Conservation (phyloP, 1,140 invertebrate genomes). For the Acromyrmex echinatior region DNA sequence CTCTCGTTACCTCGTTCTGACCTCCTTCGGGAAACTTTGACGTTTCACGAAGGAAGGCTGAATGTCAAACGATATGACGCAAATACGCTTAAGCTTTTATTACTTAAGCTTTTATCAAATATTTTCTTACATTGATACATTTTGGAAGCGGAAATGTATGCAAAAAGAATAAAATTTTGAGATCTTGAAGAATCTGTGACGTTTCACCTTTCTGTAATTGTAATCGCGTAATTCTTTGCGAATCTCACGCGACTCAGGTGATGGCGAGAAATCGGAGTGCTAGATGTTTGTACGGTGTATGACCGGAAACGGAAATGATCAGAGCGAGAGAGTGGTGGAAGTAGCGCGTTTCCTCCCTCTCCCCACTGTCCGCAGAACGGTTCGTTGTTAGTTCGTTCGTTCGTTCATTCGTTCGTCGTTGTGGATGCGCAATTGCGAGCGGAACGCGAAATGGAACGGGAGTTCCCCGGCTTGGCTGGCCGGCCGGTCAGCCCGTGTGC, state of each 20-base stretch:
- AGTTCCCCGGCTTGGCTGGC: slow-evolving; percentile 56
- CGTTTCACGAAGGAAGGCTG: not conserved
- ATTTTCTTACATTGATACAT: not conserved
- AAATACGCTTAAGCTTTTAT: not conserved
- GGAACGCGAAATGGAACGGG: slow-evolving; percentile 76
- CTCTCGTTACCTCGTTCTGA: not conserved
- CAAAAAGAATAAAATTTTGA: not conserved
- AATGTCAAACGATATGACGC: not conserved
- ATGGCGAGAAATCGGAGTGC: slow-evolving; percentile 62
- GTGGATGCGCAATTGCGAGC: slow-evolving; percentile 76
- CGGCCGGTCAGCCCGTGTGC: slow-evolving; percentile 71
- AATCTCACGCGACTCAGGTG: not conserved
- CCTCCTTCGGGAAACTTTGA: not conserved
- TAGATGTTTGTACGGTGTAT: slow-evolving; percentile 59
- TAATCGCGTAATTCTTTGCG: not conserved
- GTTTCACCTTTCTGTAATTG: not conserved
- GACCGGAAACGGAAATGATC: slow-evolving; percentile 76
- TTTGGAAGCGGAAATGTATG: not conserved
- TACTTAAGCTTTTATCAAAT: not conserved
- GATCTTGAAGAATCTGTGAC: not conserved
- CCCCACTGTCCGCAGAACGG: slow-evolving; percentile 42
- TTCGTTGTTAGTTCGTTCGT: slow-evolving; percentile 70
- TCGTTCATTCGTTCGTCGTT: slow-evolving; percentile 67
- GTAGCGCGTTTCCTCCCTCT: slow-evolving; percentile 39
- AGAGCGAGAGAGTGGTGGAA: slow-evolving; percentile 18